phyloP scores from a whole-genome alignment of 1,140 invertebrate genomes.

The Apis laboriosa region DNA sequence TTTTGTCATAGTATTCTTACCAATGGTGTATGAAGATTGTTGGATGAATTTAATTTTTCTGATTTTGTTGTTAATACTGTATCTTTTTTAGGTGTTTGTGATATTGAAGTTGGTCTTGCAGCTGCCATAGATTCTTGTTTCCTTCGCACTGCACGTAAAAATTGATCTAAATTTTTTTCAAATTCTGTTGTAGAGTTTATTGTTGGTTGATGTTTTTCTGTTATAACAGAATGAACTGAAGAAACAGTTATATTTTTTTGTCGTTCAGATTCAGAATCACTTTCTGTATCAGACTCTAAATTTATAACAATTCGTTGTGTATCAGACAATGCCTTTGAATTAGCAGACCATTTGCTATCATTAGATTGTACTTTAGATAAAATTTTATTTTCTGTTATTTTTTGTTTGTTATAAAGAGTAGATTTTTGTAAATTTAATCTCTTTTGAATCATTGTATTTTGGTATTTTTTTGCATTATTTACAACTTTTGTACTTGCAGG shows the following conservation, averaged over 20 bases:
- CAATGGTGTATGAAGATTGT: constrained; percentile 64
- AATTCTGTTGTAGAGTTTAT: constrained; percentile 72
- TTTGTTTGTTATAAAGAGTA: constrained; percentile 39
- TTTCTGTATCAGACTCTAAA: constrained; percentile 76
- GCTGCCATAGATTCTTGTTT: constrained; percentile 71
- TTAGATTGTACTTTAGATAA: constrained; percentile 19
- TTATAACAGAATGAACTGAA: neutral
- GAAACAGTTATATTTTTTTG: constrained; percentile 3
- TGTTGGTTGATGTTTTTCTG: constrained; percentile 46
- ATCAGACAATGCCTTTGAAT: constrained; percentile 56
- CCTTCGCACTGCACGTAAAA: constrained; percentile 73
- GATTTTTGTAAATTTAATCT: constrained; percentile 69
- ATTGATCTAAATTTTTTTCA: constrained; percentile 76
- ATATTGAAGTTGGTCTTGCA: constrained; percentile 31
- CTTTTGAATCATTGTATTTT: constrained; percentile 66
- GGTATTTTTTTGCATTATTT: constrained; percentile 73
- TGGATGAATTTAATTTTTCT: constrained; percentile 36
- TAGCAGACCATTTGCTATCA: constrained; percentile 45
- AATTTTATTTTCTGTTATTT: constrained; percentile 32
- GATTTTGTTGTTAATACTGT: constrained; percentile 11
- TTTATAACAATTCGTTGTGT: constrained; percentile 74
- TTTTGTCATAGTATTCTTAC: constrained; percentile 54
- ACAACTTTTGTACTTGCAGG: constrained; percentile 71
- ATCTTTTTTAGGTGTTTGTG: constrained; percentile 32
- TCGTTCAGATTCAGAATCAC: constrained; percentile 69